Base-by-base conservation (phyloP, 2,797 vertebrate genomes). In the Fundulus diaphanus region DNA sequence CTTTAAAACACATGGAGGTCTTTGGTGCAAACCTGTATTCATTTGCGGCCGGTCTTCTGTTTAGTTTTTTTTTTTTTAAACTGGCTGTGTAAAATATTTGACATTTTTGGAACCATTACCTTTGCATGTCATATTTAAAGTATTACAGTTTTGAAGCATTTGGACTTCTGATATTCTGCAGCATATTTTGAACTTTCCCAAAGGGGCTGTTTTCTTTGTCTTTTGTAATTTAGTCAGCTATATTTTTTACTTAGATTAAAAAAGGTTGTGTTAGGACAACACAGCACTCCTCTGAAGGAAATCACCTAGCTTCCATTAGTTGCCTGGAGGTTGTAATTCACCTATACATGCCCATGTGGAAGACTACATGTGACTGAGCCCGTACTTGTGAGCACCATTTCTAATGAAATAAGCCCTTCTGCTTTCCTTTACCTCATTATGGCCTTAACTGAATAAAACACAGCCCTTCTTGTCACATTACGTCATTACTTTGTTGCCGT, bases 351-450 rank as follows among this genome's bases (percentile, higher is more conserved):
- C 54, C 40, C 59, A 51, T 35, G 22, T 16, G 69, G 54, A 52
- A n/a, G 18, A 24, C 9, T 56, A 68, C 74, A 81, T 81, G 80
- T 85, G 75, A 77, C 72, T 63, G 20, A 74, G 59, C 37, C 42
- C 16, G 44, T 33, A 29, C 4, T 78, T 76, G 31, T 56, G 59
- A 85, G 54, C 66, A 27, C 66, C 9, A 13, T 70, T 85, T 78
- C 71, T 78, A 83, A 80, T 74, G 65, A 68, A 83, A 77, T 82
- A 79, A 87, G 56, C 44, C 51, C 33, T 29, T 46, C 71, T 85
- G 75, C 72, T 76, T 81, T 85, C 68, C 52, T 85, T 75, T 44
- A 75, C 49, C 61, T 84, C 82, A 81, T 87, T 85, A 82, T 59
- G 65, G 56, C 73, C 76, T 79, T 79, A 61, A 61, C 31, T 35